Base-by-base conservation (phyloP, 2,888 invertebrate species). In the Tiphia femorata region DNA sequence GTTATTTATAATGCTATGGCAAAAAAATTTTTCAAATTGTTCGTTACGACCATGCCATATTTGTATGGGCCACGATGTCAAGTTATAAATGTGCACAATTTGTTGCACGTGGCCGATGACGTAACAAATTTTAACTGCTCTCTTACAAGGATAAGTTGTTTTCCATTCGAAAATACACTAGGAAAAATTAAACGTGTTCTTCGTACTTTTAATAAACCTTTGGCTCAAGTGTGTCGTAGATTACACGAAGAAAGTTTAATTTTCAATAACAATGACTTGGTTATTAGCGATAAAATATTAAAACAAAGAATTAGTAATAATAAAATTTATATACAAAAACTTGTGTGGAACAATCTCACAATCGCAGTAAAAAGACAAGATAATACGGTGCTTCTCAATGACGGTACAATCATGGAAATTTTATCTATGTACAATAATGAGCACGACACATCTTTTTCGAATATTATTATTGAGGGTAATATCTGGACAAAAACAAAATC, bases 81-180 rank as follows among this genome's bases (percentile, higher is more conserved):
- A 12, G 29, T 51, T 25, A 38, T 51, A 49, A 56, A 53, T 27
- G 42, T 57, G 29, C 63, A 63, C 29, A 27, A 27, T 51, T 29
- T 57, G 19, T 27, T 56, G n/a, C 62, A 62, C 43, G 23, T 62
- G n/a, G 55, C 58, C 16, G 58, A 62, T 25, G 62, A 62, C 29
- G 55, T 58, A 8, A n/a, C n/a, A n/a, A n/a, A n/a, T n/a, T n/a
- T n/a, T n/a, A n/a, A n/a, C n/a, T n/a, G n/a, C n/a, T n/a, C n/a
- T n/a, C n/a, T n/a, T n/a, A n/a, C n/a, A n/a, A n/a, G n/a, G n/a
- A n/a, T n/a, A n/a, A n/a, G n/a, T n/a, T n/a, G n/a, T n/a, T n/a
- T n/a, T n/a, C n/a, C n/a, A n/a, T n/a, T n/a, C n/a, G n/a, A n/a
- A n/a, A n/a, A n/a, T n/a, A n/a, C n/a, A n/a, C n/a, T n/a, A n/a